phyloP scores from a whole-genome alignment of 92 coral and sea anemone species.

The Actinostola sp. region DNA sequence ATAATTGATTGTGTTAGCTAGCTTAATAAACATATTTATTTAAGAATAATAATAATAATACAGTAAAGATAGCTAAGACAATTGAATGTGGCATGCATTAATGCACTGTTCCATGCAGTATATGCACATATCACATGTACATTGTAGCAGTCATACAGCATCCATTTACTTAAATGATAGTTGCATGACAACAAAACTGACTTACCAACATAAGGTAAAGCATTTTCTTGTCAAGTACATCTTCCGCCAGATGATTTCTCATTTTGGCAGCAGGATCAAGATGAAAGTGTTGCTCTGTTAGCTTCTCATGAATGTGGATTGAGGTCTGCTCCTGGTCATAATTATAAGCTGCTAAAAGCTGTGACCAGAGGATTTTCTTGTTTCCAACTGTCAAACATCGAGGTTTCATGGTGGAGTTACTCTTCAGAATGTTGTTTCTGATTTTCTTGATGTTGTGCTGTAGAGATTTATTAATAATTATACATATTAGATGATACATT shows the following conservation, averaged over 20 bases:
- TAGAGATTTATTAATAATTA: too few species aligned
- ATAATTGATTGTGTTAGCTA: neutral
- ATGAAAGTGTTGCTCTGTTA: slow-evolving; percentile 54
- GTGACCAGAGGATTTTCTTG: slow-evolving; percentile 51
- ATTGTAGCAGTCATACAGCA: too few species aligned
- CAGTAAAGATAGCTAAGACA: neutral
- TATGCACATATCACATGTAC: too few species aligned
- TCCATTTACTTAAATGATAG: neutral
- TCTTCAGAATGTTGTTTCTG: slow-evolving; percentile 56
- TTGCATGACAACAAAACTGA: neutral
- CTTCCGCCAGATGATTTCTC: slow-evolving; percentile 63
- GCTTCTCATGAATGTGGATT: slow-evolving; percentile 45
- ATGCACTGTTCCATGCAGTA: too few species aligned
- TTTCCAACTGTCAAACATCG: slow-evolving; percentile 43
- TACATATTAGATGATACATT: slow-evolving; percentile 27
- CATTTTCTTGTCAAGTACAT: slow-evolving; percentile 60
- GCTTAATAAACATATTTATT: neutral
- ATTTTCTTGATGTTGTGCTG: slow-evolving; percentile 69
- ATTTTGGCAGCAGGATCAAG: slow-evolving; percentile 50
- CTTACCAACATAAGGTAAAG: slow-evolving; percentile 40
- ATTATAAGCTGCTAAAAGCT: slow-evolving; percentile 43
- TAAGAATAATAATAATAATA: too few species aligned
- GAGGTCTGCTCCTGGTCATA: slow-evolving; percentile 48
- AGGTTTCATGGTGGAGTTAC: neutral
- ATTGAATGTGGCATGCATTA: too few species aligned